Base-by-base conservation (phyloP, 2,113 vertebrate genomes). In the Ctenomys sociabilis region DNA sequence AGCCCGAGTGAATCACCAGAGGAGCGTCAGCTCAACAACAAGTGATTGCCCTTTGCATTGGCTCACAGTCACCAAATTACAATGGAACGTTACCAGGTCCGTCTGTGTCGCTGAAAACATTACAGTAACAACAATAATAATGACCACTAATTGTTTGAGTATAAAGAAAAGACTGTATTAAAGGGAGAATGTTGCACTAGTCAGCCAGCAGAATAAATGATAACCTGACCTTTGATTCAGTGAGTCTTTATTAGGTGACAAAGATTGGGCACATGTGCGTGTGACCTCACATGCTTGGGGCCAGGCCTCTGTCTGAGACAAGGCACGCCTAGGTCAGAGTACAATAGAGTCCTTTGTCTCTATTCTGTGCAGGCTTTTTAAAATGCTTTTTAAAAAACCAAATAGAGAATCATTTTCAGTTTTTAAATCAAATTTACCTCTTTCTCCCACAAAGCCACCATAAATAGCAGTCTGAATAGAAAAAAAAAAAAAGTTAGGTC, bases 321-420 rank as follows among this genome's bases (percentile, higher is more conserved):
- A 0, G 11, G 40, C 91, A 75, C 32, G 35, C 96, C 96, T 93
- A 85, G 89, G 81, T 93, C 81, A 35, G 49, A 3, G 49, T 13
- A 97, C 93, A 97, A 95, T 96, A 81, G 91, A 49, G 82, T 28
- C 95, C 95, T 98, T 97, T 98, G 97, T 98, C 84, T 84, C 64
- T 85, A 49, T 57, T 68, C 81, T n/a, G 3, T 0, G 5, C 3
- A 80, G 90, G n/a, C 63, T 85, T 89, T 90, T 73, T 30, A 32
- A 9, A 92, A 90, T 37, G 6, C 64, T 24, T 85, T 94, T 85
- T 49, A 21, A 22, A 59, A 92, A 94, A 64, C 75, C 73, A 85
- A 93, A 96, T 83, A 90, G 91, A 96, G 87, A 97, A 90, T 96
- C 88, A 66, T 82, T 93, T 96, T 96, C 80, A 88, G 90, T 88